Evolutionary conservation across 1,140 invertebrate species (phyloP).

Genomic region (Paraescarpia echinospica): DNA sequence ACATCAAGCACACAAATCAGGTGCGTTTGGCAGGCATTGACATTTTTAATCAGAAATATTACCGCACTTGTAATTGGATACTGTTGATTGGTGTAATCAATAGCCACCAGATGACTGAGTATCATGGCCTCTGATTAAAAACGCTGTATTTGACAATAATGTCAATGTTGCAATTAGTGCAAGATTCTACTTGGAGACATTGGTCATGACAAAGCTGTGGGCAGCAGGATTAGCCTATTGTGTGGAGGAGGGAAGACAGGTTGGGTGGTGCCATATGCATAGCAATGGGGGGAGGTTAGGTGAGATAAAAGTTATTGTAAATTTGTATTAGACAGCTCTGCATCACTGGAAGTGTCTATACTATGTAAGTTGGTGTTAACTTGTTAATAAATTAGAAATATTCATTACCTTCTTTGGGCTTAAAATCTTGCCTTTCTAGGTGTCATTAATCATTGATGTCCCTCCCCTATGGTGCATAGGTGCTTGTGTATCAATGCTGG

Average conservation of each 20-base stretch:
- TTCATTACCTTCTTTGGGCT: too few species aligned
- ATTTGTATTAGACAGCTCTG: not conserved
- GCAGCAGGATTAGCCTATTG: not conserved
- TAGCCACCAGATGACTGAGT: not conserved
- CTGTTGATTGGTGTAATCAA: not conserved
- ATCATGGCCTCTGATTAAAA: not conserved
- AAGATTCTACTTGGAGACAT: not conserved
- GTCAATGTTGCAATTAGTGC: not conserved
- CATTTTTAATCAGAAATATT: not conserved
- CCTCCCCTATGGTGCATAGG: too few species aligned
- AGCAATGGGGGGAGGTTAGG: too few species aligned
- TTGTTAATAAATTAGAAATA: too few species aligned
- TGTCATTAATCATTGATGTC: too few species aligned
- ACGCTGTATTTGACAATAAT: not conserved
- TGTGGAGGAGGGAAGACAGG: not conserved
- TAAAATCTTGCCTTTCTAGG: too few species aligned
- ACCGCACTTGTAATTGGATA: not conserved
- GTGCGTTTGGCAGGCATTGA: not conserved
- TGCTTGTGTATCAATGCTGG: too few species aligned
- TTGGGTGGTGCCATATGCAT: not conserved
- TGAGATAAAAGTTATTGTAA: not conserved
- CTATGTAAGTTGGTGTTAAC: too few species aligned
- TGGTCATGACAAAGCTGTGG: not conserved
- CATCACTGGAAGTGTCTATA: too few species aligned
- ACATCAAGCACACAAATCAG: not conserved